Base-by-base conservation (phyloP, 2,797 vertebrate genomes). In the Etheostoma perlongum region DNA sequence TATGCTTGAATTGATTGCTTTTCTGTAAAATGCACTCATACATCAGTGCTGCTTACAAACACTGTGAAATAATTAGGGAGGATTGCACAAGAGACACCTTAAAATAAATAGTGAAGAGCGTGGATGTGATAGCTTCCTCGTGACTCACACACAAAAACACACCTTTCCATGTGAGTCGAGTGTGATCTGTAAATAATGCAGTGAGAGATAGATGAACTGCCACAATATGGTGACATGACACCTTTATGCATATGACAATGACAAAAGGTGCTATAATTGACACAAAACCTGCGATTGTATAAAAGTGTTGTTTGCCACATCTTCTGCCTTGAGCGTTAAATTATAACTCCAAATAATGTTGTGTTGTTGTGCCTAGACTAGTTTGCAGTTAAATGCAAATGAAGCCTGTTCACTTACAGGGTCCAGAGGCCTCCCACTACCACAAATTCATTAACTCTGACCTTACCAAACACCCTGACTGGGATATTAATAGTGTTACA, bases 171-270 rank as follows among this genome's bases (percentile, higher is more conserved):
- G 70, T 12, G 67, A 74, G 47, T 30, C 11, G 23, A 49, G 83
- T 60, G 82, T 2, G 42, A 84, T 63, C 68, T 48, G 76, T 83
- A 78, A 91, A 79, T 84, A 84, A 88, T 77, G 79, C 89, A 72
- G 81, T 0, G 81, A 76, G 69, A 73, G 5, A 5, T 44, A 60
- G 67, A 71, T 75, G 71, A 82, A 63, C 66, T 36, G 49, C 52
- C 23, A 27, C 83, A 84, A 80, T 85, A 81, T 78, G 83, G 77
- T 30, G 77, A 59, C 54, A 19, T 40, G 55, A 71, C 84, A 82
- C 75, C 46, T 79, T 67, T 52, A 6, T 25, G 51, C 67, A 44
- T 30, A 67, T 21, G 25, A 64, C 59, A 59, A 57, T 25, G 48
- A 67, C 2, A 5, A 68, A 52, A 84, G 54, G 81, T 79, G 91